These are phyloP conservation scores for Melieria omissa DNA, from an alignment of 2,888 invertebrate species.

Conservation along the genomic window DNA sequence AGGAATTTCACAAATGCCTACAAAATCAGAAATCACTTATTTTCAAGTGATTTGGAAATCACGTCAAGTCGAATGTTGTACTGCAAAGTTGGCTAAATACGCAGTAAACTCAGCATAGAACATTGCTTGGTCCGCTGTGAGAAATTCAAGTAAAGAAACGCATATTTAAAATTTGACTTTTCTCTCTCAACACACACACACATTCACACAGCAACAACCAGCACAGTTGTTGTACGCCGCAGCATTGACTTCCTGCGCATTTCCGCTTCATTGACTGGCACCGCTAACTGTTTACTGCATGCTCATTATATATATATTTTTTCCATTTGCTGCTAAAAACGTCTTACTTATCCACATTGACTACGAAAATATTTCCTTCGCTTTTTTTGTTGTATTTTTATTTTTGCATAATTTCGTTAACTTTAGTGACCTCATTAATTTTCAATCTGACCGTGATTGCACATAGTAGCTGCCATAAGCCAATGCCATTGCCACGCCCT, in stretches of 20 bases:
- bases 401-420: slow-evolving; percentile 19
- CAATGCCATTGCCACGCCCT: background rate
- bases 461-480: background rate
- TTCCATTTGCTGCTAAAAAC: background rate
- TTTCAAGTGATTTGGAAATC: too few relatives aligned
- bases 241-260: too few relatives aligned
- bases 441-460: slow-evolving; percentile 27
- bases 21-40: too few relatives aligned
- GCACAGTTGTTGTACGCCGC: background rate
- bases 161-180: background rate
- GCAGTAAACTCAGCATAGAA: too few relatives aligned
- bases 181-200: background rate
- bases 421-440: slow-evolving; percentile 34
- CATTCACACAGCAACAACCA: background rate
- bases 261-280: too few relatives aligned
- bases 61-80: too few relatives aligned
- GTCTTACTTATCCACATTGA: background rate
- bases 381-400: background rate
- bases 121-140: too few relatives aligned
- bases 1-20: too few relatives aligned
- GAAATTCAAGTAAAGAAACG: too few relatives aligned
- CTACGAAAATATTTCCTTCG: background rate
- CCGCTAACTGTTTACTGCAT: too few relatives aligned
- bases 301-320: background rate
- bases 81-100: too few relatives aligned